phyloP scores from a whole-genome alignment of 2,888 invertebrate genomes.

The Aphidoletes aphidimyza region DNA sequence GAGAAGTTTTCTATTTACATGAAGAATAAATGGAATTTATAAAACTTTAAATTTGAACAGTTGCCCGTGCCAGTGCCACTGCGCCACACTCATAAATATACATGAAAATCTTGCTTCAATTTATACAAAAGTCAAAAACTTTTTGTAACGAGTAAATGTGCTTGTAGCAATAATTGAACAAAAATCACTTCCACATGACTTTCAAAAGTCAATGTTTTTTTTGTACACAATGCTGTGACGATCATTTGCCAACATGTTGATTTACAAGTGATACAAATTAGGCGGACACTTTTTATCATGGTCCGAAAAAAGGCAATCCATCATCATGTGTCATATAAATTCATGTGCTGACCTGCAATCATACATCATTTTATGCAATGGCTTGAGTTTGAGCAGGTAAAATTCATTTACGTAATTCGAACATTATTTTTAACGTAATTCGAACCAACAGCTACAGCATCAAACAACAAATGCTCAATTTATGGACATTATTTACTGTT shows the following conservation, averaged over 20 bases:
- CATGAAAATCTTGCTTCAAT: not conserved
- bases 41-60: too few relatives aligned
- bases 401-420: too few relatives aligned
- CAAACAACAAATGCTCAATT: not conserved
- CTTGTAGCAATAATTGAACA: not conserved
- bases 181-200: not conserved
- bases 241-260: conserved; percentile 9
- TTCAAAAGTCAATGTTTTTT: not conserved
- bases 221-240: not conserved
- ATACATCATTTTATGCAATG: not conserved
- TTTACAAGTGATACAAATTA: conserved; percentile 23
- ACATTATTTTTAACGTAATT: too few relatives aligned
- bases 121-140: not conserved
- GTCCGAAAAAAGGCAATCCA: not conserved
- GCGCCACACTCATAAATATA: conserved; percentile 8
- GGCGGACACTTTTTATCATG: not conserved
- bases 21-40: not conserved
- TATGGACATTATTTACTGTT: not conserved
- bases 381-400: conserved; percentile 16
- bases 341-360: not conserved
- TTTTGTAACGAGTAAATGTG: not conserved
- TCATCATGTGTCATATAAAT: not conserved
- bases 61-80: too few relatives aligned
- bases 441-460: too few relatives aligned
- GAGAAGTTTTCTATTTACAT: not conserved